These are phyloP conservation scores for Stictonetta naevosa DNA, from an alignment of 2,113 vertebrate species.

Conservation along the genomic window DNA sequence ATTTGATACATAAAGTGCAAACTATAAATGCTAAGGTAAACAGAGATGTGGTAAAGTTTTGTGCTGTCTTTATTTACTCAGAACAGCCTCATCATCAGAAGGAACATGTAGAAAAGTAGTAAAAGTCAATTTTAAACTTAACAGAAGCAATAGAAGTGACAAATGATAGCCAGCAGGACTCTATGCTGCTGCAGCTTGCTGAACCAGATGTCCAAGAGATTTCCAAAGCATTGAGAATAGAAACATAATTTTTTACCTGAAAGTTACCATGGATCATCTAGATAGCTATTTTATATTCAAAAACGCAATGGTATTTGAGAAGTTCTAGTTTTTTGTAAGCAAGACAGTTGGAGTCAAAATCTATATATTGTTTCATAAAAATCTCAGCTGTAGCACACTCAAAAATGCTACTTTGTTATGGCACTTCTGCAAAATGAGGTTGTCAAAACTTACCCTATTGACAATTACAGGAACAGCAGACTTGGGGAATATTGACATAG, in stretches of 20 bases:
- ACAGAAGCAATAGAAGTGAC: conserved; percentile 1
- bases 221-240: conserved; percentile 3
- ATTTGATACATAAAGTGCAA: background rate
- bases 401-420: background rate
- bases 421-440: background rate
- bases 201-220: background rate
- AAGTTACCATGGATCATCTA: background rate
- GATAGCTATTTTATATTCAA: background rate
- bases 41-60: background rate
- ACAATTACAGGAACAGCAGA: background rate
- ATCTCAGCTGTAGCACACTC: background rate
- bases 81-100: background rate
- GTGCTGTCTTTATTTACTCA: background rate
- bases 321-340: background rate
- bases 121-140: conserved; percentile 3
- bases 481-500: background rate
- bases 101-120: background rate
- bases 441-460: conserved; percentile 38
- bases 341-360: background rate
- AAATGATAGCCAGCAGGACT: background rate
- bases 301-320: background rate
- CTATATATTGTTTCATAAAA: background rate
- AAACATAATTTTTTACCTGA: conserved; percentile 2
- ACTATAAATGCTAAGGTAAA: background rate
- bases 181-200: background rate